Base-by-base conservation (phyloP, 1,140 invertebrate species). In the Lordiphosa clarofinis region DNA sequence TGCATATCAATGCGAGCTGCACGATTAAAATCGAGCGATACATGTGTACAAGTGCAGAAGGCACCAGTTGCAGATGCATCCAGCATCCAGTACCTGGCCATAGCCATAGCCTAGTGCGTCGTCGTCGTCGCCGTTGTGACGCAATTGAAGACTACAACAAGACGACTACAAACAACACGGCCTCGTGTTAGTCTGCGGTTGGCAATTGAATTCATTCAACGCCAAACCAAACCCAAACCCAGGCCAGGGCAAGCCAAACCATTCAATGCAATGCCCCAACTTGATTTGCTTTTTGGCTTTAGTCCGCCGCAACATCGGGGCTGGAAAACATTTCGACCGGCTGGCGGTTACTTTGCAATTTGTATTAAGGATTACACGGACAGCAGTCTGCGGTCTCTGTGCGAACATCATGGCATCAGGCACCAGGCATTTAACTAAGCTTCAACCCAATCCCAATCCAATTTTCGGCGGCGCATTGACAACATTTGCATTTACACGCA, bases 171-270 rank as follows among this genome's bases (percentile, higher is more conserved):
- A 12, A 50, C 62, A 59, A 40, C 52, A 42, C 31, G 35, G 54
- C 47, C 39, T 33, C 12, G 4, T 13, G 42, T 53, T 67, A 59
- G 69, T 73, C 70, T 73, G 71, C 71, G 76, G 76, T 81, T 60
- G 78, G 62, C 76, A 82, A 82, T 82, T 82, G 78, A 82, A 82
- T 82, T 82, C 76, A 76, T 82, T 82, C 62, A 81, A 82, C 71
- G 71, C 53, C 57, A 60, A 21, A 21, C 21, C 21, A 21, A 21
- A 28, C 5, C 24, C 24, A 28, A 28, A 36, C 40, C 49, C 33
- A 54, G n/a, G 15, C 15, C 6, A 43, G 3, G 5, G 19, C 40
- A 43, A 24, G 15, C 15, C 28, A 10, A 21, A 21, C 40, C 44
- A 47, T 47, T 47, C 44, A 47, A 49, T 58, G 56, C 38, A 42